These are phyloP conservation scores for Zonotrichia albicollis DNA, from an alignment of 2,797 vertebrate species.

Conservation along the genomic window DNA sequence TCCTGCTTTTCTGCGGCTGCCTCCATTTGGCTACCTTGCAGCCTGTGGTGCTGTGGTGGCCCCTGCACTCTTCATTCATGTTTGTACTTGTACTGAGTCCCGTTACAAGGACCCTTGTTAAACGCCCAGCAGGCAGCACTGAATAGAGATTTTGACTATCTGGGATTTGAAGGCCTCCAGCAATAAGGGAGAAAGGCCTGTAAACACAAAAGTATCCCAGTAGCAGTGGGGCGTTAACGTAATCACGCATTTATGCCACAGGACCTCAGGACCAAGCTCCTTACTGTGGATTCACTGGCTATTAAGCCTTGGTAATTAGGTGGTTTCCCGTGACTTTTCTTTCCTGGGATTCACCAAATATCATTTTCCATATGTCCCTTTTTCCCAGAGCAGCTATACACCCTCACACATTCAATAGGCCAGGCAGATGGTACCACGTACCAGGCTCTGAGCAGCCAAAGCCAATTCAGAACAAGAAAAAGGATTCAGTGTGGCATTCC, in stretches of 20 bases:
- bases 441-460: slow-evolving; percentile 13
- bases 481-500: background rate
- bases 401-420: background rate
- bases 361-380: slow-evolving; percentile 60
- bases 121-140: slow-evolving; percentile 79
- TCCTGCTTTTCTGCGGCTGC: slow-evolving; percentile 70
- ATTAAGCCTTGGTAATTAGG: slow-evolving; percentile 57
- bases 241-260: slow-evolving; percentile 67
- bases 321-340: slow-evolving; percentile 57
- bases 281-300: slow-evolving; percentile 27
- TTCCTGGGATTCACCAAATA: slow-evolving; percentile 30
- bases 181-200: slow-evolving; percentile 69
- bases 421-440: slow-evolving; percentile 6
- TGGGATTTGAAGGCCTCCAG: slow-evolving; percentile 75
- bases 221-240: slow-evolving; percentile 64
- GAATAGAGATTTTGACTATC: slow-evolving; percentile 79
- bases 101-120: slow-evolving; percentile 78
- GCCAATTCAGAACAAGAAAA: slow-evolving; percentile 5
- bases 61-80: slow-evolving; percentile 78
- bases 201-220: slow-evolving; percentile 75
- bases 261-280: slow-evolving; percentile 53
- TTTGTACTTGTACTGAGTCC: slow-evolving; percentile 73
- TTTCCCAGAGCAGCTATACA: slow-evolving; percentile 20
- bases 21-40: slow-evolving; percentile 73
- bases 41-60: slow-evolving; percentile 75